phyloP scores from a whole-genome alignment of 1,140 invertebrate genomes.

The Drosophila willistoni region DNA sequence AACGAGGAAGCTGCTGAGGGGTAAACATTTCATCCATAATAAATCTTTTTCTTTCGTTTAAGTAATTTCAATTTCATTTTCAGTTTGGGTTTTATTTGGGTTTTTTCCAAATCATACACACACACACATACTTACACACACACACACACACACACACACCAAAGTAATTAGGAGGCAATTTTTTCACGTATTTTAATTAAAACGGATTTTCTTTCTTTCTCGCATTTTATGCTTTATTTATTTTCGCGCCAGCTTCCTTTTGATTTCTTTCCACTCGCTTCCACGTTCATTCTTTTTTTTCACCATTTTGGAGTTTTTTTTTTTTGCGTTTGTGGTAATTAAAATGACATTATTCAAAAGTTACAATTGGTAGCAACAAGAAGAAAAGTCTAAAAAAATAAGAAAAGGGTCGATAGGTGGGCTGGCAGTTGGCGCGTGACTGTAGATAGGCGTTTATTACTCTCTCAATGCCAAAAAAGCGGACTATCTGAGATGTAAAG shows the following conservation, averaged over 20 bases:
- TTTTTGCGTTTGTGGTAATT: conserved; percentile 70
- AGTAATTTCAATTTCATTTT: conserved; percentile 67
- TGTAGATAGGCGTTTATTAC: conserved; percentile 71
- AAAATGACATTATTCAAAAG: conserved; percentile 79
- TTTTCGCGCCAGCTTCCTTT: conserved; percentile 48
- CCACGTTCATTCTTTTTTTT: conserved; percentile 32
- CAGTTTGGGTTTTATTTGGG: conserved; percentile 20
- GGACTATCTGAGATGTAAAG: conserved; percentile 61
- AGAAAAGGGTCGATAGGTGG: conserved; percentile 48
- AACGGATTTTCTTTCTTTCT: conserved; percentile 57
- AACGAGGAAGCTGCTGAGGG: conserved; percentile 10
- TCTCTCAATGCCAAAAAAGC: conserved; percentile 24
- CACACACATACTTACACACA: conserved; percentile 4
- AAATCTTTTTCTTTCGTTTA: conserved; percentile 62
- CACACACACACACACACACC: conserved; percentile 33
- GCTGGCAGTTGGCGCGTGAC: conserved; percentile 29
- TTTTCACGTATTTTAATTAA: conserved; percentile 65
- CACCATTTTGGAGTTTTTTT: neutral
- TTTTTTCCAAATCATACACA: conserved; percentile 14
- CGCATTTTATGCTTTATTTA: conserved; percentile 26
- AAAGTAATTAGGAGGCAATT: conserved; percentile 62
- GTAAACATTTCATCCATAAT: conserved; percentile 57
- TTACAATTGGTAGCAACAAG: conserved; percentile 42
- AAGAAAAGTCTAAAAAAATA: conserved; percentile 23
- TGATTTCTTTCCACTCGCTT: conserved; percentile 29